Conservation (phyloP, 2,113 vertebrate genomes). For the Pitta sordida region DNA sequence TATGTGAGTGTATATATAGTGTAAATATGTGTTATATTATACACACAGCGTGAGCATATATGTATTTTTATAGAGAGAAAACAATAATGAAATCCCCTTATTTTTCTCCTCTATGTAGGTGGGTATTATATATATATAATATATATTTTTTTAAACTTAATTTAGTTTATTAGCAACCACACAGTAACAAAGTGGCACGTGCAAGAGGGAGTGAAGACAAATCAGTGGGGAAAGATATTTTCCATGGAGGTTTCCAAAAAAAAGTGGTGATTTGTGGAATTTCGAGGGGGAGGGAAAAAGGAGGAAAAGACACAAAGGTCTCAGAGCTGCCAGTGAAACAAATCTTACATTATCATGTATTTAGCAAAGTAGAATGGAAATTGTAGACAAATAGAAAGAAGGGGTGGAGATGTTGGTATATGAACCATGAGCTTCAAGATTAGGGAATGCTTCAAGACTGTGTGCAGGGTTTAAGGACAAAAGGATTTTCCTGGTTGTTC, state of each 20-base stretch:
- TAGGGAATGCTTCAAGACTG: background rate
- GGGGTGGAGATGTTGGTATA: background rate
- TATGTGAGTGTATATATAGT: too few species aligned
- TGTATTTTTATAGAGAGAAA: background rate
- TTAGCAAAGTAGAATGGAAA: background rate
- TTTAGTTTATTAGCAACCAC: background rate
- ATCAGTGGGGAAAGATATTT: background rate
- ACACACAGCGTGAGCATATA: background rate
- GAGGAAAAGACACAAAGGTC: background rate
- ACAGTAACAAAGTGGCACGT: background rate
- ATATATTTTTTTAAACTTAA: background rate
- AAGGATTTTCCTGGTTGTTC: background rate
- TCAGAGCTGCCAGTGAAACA: background rate
- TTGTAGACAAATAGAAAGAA: background rate
- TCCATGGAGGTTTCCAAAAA: background rate
- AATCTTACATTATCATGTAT: accelerated
- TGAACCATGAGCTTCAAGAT: background rate
- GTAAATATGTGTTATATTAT: background rate
- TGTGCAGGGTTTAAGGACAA: background rate
- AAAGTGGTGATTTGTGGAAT: slow-evolving; percentile 11
- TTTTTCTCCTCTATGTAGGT: background rate
- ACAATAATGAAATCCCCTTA: background rate
- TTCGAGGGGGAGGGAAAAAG: background rate
- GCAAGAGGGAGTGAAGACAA: background rate
- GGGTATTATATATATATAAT: background rate